phyloP scores from a whole-genome alignment of 30 jellyfish, hydroid and myxozoan species.

The Hydra vulgaris region DNA sequence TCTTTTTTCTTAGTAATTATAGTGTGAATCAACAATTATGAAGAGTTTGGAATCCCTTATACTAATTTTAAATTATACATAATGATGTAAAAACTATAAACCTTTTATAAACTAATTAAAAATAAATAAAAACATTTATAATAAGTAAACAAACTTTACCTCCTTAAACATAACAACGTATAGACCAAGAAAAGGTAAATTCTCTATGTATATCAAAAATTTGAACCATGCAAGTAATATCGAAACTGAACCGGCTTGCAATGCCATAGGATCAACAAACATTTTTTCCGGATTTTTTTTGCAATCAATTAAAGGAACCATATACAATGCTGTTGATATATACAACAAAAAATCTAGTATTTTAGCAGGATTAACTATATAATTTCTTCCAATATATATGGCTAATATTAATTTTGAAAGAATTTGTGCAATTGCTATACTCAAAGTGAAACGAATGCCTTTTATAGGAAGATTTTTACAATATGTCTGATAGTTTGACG shows the following conservation, averaged over 20 bases:
- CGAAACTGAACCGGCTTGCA: constrained; percentile 48
- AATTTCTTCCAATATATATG: constrained; percentile 39
- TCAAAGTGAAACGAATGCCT: constrained; percentile 45
- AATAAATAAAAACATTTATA: too few species aligned
- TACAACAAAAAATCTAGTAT: constrained; percentile 63
- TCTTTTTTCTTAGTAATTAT: too few species aligned
- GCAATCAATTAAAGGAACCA: constrained; percentile 49
- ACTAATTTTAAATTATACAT: too few species aligned
- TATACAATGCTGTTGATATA: constrained; percentile 61
- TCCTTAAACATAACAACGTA: constrained; percentile 63
- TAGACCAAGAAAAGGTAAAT: constrained; percentile 46
- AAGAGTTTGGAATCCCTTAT: too few species aligned
- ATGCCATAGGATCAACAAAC: background rate
- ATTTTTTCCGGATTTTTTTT: background rate
- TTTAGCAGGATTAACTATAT: constrained; percentile 44
- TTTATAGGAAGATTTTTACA: background rate
- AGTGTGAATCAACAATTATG: too few species aligned
- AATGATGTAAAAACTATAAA: too few species aligned
- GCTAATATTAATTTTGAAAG: constrained; percentile 41
- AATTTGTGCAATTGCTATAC: constrained; percentile 39
- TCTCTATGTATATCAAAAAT: constrained; percentile 34
- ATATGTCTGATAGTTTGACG: background rate
- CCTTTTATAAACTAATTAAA: too few species aligned
- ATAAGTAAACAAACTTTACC: too few species aligned
- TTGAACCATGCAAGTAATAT: constrained; percentile 48